Evolutionary conservation across 2,797 vertebrate species (phyloP), one percentile per base, ranked within the genome.

Genomic region (Notoglanidium macrostoma): DNA sequence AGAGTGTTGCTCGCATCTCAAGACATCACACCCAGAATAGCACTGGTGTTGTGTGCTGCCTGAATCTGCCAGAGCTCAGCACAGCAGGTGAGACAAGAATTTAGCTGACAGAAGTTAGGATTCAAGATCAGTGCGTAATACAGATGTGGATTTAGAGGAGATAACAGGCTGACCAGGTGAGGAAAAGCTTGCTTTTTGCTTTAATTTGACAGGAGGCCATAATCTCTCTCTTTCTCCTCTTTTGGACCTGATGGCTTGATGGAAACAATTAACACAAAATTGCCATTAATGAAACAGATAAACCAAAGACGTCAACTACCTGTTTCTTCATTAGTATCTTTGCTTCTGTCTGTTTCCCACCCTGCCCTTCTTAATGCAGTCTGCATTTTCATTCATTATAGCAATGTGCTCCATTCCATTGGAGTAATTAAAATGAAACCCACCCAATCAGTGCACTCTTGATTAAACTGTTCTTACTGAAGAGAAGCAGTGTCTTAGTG

Each of bases 31-130:
- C 68, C 17, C n/a, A 83, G 57, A 78, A 51, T 61, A 83, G 85
- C 68, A 32, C 83, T 82, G 85, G 87, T 84, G 88, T 65, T 83
- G 46, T 59, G 67, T 76, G 19, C 63, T 72, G 83, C 55, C 51
- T 83, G 83, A 49, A 86, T 78, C 85, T 89, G 85, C 44, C 76
- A 87, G 72, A 73, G 63, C 87, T 84, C 87, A 85, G 87, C 82
- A 81, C 85, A 84, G 87, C 78, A 85, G 87, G 87, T 83, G 17
- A 65, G 80, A 86, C 55, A 29, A 83, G 23, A 85, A 35, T 85
- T 86, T 78, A 83, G n/a, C 72, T 84, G 84, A 83, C 32, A 77
- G 21, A 83, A 35, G 68, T 73, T 29, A 81, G 78, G 79, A 76
- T 84, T 85, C 26, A 80, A 32, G 67, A 85, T 89, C 86, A 86